Percentiles rank a stretch among this genome's conserved stretches.
Evolutionary conservation across 2,113 vertebrate genomes (phyloP).

Genomic region (Dasyurus viverrinus): DNA sequence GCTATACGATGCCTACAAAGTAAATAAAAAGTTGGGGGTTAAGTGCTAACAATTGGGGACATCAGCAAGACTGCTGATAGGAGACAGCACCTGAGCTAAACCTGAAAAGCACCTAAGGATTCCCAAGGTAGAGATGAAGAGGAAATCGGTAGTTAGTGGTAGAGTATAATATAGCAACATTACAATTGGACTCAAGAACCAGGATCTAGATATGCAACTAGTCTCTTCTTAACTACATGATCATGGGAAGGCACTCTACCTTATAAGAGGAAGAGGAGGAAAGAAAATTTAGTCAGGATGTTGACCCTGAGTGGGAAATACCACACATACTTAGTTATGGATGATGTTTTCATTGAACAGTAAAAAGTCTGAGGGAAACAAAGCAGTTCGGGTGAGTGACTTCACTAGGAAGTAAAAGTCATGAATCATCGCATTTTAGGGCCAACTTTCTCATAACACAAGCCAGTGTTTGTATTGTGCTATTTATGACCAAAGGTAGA

Average conservation of each 20-base stretch:
- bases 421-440: constrained; percentile 7
- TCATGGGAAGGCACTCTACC: neutral
- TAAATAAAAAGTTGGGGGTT: neutral
- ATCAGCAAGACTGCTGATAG: neutral
- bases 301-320: constrained; percentile 5
- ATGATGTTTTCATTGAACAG: neutral
- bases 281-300: neutral
- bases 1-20: neutral
- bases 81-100: neutral
- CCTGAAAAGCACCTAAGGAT: neutral
- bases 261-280: neutral
- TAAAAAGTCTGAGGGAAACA: constrained; percentile 10
- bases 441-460: neutral
- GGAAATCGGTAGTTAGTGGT: neutral
- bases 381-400: neutral
- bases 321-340: neutral
- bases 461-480: neutral
- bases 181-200: neutral
- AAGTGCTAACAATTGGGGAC: neutral
- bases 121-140: neutral
- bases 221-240: neutral
- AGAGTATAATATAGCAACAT: neutral
- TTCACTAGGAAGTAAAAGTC: neutral
- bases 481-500: neutral
- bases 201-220: neutral